Conservation (phyloP, 2,888 invertebrate genomes). For the Aphrophora alni region DNA sequence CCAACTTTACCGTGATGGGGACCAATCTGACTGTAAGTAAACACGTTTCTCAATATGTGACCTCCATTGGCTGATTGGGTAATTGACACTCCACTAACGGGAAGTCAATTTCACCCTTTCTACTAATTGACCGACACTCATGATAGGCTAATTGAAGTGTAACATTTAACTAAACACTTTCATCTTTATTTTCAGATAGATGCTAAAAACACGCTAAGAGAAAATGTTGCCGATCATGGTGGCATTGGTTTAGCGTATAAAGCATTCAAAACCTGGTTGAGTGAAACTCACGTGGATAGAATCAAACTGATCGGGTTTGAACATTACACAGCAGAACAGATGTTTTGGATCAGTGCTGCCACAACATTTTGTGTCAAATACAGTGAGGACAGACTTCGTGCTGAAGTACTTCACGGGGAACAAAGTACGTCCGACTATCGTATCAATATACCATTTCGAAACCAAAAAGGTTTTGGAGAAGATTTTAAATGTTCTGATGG, state of each 20-base stretch:
- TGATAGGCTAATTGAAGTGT: too few species aligned
- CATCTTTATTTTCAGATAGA: background rate
- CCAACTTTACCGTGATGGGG: background rate
- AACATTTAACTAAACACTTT: too few species aligned
- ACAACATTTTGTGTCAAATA: background rate
- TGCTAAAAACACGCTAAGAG: background rate
- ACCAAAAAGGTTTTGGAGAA: background rate
- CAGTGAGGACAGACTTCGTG: background rate
- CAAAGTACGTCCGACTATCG: background rate
- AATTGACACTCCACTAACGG: too few species aligned
- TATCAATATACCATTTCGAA: background rate
- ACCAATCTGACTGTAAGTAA: background rate
- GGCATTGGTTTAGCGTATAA: background rate
- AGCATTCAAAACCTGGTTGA: background rate
- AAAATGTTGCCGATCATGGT: background rate
- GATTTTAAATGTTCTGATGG: background rate
- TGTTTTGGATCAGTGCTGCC: background rate
- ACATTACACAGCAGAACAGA: background rate
- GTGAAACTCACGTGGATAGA: background rate
- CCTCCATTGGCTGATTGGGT: too few species aligned
- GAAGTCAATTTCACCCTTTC: too few species aligned
- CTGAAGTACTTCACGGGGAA: background rate
- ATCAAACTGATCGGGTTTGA: background rate
- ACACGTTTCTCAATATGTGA: too few species aligned
- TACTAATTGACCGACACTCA: too few species aligned